Conservation (phyloP, 2,113 vertebrate genomes). For the Podilymbus podiceps region DNA sequence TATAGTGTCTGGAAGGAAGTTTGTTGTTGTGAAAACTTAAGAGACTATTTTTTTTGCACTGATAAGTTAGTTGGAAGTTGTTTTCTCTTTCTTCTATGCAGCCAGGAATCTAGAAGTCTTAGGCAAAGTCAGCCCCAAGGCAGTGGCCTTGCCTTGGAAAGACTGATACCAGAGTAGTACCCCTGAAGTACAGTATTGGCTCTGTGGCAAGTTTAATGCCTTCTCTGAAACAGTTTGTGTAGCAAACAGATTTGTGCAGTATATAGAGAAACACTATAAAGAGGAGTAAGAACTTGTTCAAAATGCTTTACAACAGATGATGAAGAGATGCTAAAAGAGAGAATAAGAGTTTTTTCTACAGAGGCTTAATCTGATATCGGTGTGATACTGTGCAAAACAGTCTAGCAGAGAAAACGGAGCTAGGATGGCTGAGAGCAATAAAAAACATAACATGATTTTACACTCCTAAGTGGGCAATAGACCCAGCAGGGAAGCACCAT, state of each 20-base stretch:
- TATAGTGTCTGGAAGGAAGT: neutral
- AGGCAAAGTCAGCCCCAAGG: neutral
- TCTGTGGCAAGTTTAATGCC: neutral
- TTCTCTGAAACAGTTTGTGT: neutral
- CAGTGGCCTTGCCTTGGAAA: neutral
- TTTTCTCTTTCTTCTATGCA: neutral
- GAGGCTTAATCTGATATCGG: neutral
- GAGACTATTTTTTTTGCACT: neutral
- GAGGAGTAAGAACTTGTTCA: neutral
- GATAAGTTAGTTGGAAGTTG: neutral
- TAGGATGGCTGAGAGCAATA: neutral
- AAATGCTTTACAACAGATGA: neutral
- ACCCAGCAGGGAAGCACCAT: neutral
- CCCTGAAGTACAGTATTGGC: neutral
- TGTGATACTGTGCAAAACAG: neutral
- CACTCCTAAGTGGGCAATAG: conserved; percentile 29
- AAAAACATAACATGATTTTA: conserved; percentile 31
- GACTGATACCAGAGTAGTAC: neutral
- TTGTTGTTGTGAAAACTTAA: neutral
- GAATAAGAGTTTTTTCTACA: neutral
- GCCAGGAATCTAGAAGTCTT: neutral
- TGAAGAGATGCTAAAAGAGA: neutral
- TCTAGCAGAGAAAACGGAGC: neutral
- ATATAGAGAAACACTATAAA: neutral
- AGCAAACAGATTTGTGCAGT: neutral